Percentiles rank a stretch among this genome's conserved stretches.
Evolutionary conservation across 1,140 invertebrate genomes (phyloP).

Genomic region (Brachionus koreanus): DNA sequence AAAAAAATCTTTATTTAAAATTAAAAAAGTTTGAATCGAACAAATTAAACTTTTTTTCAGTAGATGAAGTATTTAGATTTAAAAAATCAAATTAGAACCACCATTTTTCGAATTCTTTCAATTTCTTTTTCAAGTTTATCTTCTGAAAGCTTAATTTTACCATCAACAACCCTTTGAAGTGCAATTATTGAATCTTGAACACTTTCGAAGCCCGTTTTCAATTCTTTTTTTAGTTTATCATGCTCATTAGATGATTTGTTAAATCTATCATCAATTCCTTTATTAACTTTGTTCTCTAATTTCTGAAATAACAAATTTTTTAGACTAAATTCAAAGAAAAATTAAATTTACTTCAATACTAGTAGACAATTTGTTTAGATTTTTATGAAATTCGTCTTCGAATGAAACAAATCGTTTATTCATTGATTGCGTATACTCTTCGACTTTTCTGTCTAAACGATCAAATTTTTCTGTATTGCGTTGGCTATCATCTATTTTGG

Average conservation of each 20-base stretch:
- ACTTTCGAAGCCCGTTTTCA: slow-evolving; percentile 30
- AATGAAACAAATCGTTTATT: slow-evolving; percentile 42
- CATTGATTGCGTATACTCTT: slow-evolving; percentile 36
- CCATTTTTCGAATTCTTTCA: slow-evolving; percentile 32
- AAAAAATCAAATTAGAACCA: slow-evolving; percentile 25
- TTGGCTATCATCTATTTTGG: slow-evolving; percentile 27
- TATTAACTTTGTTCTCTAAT: slow-evolving; percentile 15
- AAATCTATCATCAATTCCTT: slow-evolving; percentile 35
- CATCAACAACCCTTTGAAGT: slow-evolving; percentile 17
- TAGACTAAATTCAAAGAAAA: neutral
- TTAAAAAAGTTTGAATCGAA: no score
- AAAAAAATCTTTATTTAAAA: no score
- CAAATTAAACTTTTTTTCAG: no score
- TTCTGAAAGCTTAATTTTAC: slow-evolving; percentile 12
- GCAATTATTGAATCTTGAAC: slow-evolving; percentile 43
- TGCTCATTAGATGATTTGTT: neutral
- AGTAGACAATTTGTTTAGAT: slow-evolving; percentile 29
- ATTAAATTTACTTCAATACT: slow-evolving; percentile 20
- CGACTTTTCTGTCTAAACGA: slow-evolving; percentile 34
- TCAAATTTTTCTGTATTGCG: slow-evolving; percentile 36
- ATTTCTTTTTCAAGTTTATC: slow-evolving; percentile 43
- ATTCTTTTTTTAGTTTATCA: slow-evolving; percentile 27
- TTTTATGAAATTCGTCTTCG: slow-evolving; percentile 40
- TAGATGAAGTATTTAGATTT: no score
- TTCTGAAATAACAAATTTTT: slow-evolving; percentile 2